phyloP scores from a whole-genome alignment of 1,140 invertebrate genomes.

The Drosophila ambigua region DNA sequence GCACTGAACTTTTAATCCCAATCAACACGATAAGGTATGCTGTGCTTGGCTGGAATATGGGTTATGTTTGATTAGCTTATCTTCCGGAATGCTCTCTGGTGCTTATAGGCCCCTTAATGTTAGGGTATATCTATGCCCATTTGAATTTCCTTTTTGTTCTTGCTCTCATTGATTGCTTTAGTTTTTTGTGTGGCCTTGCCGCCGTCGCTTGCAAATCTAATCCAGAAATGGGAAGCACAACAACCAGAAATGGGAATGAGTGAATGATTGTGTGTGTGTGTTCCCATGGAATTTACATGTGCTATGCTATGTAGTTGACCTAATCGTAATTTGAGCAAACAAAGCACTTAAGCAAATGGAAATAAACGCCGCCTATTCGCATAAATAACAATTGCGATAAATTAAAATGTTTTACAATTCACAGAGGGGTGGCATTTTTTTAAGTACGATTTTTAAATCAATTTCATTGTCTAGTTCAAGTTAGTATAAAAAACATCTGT shows the following conservation, averaged over 20 bases:
- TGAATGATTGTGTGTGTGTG: neutral
- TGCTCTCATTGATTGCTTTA: constrained; percentile 29
- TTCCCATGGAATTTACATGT: constrained; percentile 35
- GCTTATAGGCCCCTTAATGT: neutral
- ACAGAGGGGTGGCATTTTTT: neutral
- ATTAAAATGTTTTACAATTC: constrained; percentile 14
- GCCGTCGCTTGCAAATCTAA: constrained; percentile 41
- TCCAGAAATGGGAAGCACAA: constrained; percentile 38
- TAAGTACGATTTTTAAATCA: no score
- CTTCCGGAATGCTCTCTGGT: neutral
- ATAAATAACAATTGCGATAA: constrained; percentile 34
- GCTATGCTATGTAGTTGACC: constrained; percentile 13
- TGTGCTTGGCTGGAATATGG: neutral
- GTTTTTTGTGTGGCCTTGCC: constrained; percentile 32
- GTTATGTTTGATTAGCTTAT: constrained; percentile 5
- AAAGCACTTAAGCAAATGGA: constrained; percentile 18
- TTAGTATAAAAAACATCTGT: no score
- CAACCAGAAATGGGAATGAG: constrained; percentile 30
- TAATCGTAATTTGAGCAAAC: constrained; percentile 37
- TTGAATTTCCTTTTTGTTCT: constrained; percentile 16
- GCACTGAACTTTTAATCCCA: neutral
- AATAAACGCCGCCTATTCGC: constrained; percentile 1
- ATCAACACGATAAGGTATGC: neutral
- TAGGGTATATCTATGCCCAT: neutral
- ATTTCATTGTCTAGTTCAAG: no score